These are phyloP conservation scores for Apoda limacodes DNA, from an alignment of 2,888 invertebrate species.

Conservation along the genomic window DNA sequence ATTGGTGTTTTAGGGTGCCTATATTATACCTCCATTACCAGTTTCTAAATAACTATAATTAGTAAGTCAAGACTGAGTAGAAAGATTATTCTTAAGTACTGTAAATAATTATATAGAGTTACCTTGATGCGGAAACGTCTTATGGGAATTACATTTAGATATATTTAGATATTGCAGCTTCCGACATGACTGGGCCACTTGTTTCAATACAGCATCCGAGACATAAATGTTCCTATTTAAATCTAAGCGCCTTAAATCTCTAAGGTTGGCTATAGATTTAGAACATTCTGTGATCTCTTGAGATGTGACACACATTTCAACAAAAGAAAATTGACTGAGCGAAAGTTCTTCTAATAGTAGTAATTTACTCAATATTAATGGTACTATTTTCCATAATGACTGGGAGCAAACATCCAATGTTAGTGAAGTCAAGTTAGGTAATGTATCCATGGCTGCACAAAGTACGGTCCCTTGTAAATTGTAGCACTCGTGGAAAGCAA, in stretches of 20 bases:
- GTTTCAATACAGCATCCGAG: slow-evolving; percentile 61
- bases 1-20: background rate
- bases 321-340: slow-evolving; percentile 42
- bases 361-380: slow-evolving; percentile 41
- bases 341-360: slow-evolving; percentile 47
- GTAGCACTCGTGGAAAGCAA: slow-evolving; percentile 55
- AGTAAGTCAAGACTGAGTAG: too few relatives aligned
- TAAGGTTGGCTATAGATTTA: slow-evolving; percentile 42
- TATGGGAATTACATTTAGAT: slow-evolving; percentile 48
- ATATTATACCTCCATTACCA: background rate
- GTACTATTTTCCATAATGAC: slow-evolving; percentile 50
- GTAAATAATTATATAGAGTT: too few relatives aligned
- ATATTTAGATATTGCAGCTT: slow-evolving; percentile 55
- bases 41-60: too few relatives aligned
- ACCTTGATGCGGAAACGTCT: slow-evolving; percentile 32
- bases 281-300: slow-evolving; percentile 40
- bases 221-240: slow-evolving; percentile 57
- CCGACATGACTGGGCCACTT: slow-evolving; percentile 53
- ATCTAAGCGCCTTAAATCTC: slow-evolving; percentile 52
- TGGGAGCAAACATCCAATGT: slow-evolving; percentile 45
- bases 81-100: too few relatives aligned
- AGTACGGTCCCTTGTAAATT: slow-evolving; percentile 51
- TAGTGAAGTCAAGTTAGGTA: slow-evolving; percentile 39
- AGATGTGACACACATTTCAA: slow-evolving; percentile 26
- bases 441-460: slow-evolving; percentile 36